These are phyloP conservation scores for Drosophila tsacasi DNA, from an alignment of 1,140 invertebrate genomes.

Conservation along the genomic window DNA sequence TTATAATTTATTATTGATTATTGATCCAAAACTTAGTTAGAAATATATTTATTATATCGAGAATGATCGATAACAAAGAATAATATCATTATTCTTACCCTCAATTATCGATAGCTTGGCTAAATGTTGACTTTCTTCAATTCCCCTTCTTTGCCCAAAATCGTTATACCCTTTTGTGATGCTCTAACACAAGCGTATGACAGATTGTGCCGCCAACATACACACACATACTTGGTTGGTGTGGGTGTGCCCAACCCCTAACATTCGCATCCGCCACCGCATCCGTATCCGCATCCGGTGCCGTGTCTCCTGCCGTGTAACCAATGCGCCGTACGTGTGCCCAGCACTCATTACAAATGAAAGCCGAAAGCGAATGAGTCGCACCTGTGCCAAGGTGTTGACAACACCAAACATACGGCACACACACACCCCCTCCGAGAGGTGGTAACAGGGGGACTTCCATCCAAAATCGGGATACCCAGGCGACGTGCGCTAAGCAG, in stretches of 20 bases:
- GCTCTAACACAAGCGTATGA: constrained; percentile 51
- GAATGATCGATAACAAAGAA: background rate
- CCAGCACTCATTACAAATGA: constrained; percentile 69
- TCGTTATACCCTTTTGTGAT: constrained; percentile 3
- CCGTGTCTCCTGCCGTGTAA: constrained; percentile 33
- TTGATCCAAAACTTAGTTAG: too few species aligned
- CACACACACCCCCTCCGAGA: background rate
- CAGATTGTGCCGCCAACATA: constrained; percentile 63
- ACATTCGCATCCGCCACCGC: constrained; percentile 2
- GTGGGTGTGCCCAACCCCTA: background rate
- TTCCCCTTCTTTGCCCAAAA: background rate
- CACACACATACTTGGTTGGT: constrained; percentile 13
- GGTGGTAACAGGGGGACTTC: background rate
- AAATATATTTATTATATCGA: too few species aligned
- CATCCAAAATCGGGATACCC: constrained; percentile 18
- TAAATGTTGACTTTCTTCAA: background rate
- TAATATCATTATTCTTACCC: background rate
- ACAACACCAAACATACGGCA: constrained; percentile 42
- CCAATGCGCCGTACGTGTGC: constrained; percentile 67
- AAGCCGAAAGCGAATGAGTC: constrained; percentile 49
- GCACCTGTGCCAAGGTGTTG: constrained; percentile 70
- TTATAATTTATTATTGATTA: too few species aligned
- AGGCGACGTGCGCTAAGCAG: background rate
- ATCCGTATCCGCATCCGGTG: constrained; percentile 10
- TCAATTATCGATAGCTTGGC: background rate